Base-by-base conservation (phyloP, 2,888 invertebrate genomes). In the Drosophila greeni region DNA sequence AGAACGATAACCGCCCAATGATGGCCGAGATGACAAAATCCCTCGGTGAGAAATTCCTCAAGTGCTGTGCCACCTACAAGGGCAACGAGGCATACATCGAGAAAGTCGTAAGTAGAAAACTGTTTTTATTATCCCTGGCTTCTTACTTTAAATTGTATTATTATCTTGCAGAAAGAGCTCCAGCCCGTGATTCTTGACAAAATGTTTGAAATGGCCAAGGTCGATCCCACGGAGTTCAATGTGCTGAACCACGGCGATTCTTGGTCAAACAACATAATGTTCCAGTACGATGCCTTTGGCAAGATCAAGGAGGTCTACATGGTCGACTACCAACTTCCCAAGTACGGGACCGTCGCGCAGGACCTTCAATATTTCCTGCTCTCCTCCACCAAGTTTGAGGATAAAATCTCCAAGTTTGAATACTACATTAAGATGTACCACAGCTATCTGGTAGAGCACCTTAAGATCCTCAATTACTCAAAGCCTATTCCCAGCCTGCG, bases 261-360 rank as follows among this genome's bases (percentile, higher is more conserved):
- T 20, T 86, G 86, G 86, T 68, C 75, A 5, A 87, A 87, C 26
- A 86, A 86, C n/a, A 72, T 86, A 3, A 86, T 86, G 87, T 86
- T 78, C 43, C 75, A 80, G 5, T 74, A 87, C 36, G 81, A 82
- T 43, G 72, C 76, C 0, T 74, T 78, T 49, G 81, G 78, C 0
- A 80, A 82, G n/a, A 71, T 82, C 12, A 75, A 77, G 12, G 78
- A 87, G 23, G 77, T 82, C 0, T 76, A 77, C 4, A 57, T 88
- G 26, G 74, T 87, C 7, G 88, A 88, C 49, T 86, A 79, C 23
- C 87, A 88, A 60, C 12, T 88, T 18, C 75, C 73, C 2, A 83
- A 72, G 49, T 87, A 76, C 49, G 84, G 83, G 2, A 67, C 82
- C 3, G 84, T 87, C 0, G 84, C 84, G 0, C 73, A 85, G 33